phyloP scores from a whole-genome alignment of 2,888 invertebrate species.

The Drosophila parthenogenetica region DNA sequence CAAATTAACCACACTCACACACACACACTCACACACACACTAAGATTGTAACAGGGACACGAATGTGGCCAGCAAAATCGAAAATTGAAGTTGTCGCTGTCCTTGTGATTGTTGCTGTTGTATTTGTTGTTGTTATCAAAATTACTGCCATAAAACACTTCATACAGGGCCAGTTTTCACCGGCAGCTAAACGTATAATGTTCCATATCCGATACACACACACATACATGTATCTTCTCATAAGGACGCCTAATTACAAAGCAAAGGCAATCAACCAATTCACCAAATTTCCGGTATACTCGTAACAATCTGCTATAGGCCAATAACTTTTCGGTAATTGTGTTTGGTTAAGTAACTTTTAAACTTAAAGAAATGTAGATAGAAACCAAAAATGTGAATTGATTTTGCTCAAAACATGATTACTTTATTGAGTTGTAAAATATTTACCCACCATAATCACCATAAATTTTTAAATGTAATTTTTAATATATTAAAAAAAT shows the following conservation, averaged over 20 bases:
- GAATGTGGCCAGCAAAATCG: slow-evolving; percentile 31
- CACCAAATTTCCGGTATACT: slow-evolving; percentile 32
- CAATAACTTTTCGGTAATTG: slow-evolving; percentile 5
- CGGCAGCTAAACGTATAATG: slow-evolving; percentile 46
- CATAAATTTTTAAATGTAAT: too few relatives aligned
- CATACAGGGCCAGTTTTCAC: slow-evolving; percentile 30
- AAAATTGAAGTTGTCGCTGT: slow-evolving; percentile 63
- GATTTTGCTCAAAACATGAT: too few relatives aligned
- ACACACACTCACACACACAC: slow-evolving; percentile 16
- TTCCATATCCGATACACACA: slow-evolving; percentile 36
- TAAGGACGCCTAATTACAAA: slow-evolving; percentile 25
- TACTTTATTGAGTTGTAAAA: too few relatives aligned
- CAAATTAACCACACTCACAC: slow-evolving; percentile 70
- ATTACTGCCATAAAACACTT: slow-evolving; percentile 70
- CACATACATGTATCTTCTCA: slow-evolving; percentile 4
- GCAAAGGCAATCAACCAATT: slow-evolving; percentile 38
- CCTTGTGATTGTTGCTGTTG: slow-evolving; percentile 23
- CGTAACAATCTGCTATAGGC: slow-evolving; percentile 29
- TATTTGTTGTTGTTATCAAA: slow-evolving; percentile 39
- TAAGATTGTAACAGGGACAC: not conserved
- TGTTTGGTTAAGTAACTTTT: not conserved
- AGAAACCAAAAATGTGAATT: too few relatives aligned
- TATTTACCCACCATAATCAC: too few relatives aligned
- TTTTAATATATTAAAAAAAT: too few relatives aligned
- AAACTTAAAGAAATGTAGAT: not conserved